phyloP scores from a whole-genome alignment of 1,140 invertebrate genomes.

The Drosophila rufa region DNA sequence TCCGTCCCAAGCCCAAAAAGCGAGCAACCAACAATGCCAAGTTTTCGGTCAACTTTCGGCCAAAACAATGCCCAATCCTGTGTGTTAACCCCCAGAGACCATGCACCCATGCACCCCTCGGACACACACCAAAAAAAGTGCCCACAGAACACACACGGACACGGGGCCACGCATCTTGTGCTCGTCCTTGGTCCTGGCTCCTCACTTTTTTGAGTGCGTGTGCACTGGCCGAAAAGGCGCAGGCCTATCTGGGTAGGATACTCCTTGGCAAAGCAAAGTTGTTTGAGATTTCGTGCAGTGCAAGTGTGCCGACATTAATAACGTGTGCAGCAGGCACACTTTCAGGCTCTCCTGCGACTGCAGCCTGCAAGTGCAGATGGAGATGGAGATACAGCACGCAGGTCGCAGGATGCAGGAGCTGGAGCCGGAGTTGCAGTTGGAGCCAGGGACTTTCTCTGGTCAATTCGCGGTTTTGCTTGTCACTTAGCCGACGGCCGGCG shows the following conservation, averaged over 20 bases:
- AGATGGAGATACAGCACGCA: neutral
- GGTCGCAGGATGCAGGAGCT: constrained; percentile 18
- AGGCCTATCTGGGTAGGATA: neutral
- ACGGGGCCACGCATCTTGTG: constrained; percentile 49
- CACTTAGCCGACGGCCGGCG: constrained; percentile 78
- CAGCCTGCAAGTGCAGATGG: constrained; percentile 33
- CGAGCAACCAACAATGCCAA: constrained; percentile 82
- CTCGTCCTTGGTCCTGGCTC: constrained; percentile 34
- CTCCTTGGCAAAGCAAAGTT: neutral
- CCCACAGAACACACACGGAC: constrained; percentile 30
- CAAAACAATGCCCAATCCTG: constrained; percentile 73
- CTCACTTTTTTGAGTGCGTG: constrained; percentile 32
- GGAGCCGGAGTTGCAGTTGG: constrained; percentile 49
- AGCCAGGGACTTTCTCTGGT: constrained; percentile 77
- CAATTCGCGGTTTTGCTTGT: constrained; percentile 84
- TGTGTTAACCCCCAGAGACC: constrained; percentile 31
- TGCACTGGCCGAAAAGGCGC: constrained; percentile 6
- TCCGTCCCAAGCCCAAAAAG: constrained; percentile 59
- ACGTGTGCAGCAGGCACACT: constrained; percentile 45
- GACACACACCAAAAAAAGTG: constrained; percentile 16
- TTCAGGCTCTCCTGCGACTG: constrained; percentile 25
- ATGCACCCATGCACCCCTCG: neutral
- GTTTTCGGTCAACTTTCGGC: constrained; percentile 83
- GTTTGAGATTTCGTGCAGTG: constrained; percentile 1
- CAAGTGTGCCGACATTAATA: constrained; percentile 40